Base-by-base conservation (phyloP, 2,888 invertebrate genomes). In the Leptogaster cylindrica region DNA sequence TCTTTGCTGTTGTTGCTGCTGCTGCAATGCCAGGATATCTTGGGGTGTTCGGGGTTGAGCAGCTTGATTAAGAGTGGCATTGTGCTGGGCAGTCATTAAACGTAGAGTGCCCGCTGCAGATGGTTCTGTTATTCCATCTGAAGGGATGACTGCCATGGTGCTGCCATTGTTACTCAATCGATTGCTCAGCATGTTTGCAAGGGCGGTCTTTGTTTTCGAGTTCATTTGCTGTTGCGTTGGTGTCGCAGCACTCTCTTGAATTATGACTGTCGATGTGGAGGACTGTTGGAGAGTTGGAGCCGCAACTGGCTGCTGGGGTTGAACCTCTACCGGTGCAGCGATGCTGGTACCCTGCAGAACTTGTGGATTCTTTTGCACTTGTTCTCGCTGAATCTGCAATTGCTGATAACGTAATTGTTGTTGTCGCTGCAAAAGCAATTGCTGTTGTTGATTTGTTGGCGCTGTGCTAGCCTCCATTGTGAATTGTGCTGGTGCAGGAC, bases 111-210 rank as follows among this genome's bases (percentile, higher is more conserved):
- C 89, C 1, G 89, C 88, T 27, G 89, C 89, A 3, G 89, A 85
- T 8, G 86, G 85, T 77, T 87, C 84, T 72, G 83, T 23, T 16
- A 48, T 48, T 0, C 23, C 51, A 6, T 41, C 52, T 10, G 51
- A 8, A 2, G 70, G 68, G 18, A 68, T 66, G 14, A 64, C 66
- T 10, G 70, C 46, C 44, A 68, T 61, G 1, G 83, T 77, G 4
- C 80, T 77, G 5, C 85, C 84, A 67, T 83, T 84, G 70, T 80
- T 79, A 75, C 89, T 88, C 67, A 91, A 79, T 51, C 95, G 85
- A 75, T 89, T 95, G 75, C 91, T 95, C 69, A 97, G 83, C 92
- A 97, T 93, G 79, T 96, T 95, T 12, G 96, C 96, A 67, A 97
- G 83, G 0, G 97, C 97, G 0, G 96, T 96, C 83, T 97, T 97